Evolutionary conservation across 2,797 vertebrate species (phyloP).

Genomic region (Sarcophilus harrisii): DNA sequence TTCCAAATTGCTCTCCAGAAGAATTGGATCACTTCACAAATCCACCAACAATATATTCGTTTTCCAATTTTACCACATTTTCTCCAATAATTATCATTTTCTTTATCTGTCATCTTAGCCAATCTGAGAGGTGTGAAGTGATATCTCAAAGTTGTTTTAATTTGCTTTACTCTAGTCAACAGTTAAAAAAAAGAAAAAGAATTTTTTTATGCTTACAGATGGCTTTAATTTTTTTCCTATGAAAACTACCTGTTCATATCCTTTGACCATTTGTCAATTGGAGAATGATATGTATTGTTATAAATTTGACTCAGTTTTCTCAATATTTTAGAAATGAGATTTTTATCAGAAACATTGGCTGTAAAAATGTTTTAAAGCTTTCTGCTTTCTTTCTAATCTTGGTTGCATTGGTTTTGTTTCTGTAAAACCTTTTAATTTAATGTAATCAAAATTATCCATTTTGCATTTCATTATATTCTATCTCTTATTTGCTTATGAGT

Average conservation of each 20-base stretch:
- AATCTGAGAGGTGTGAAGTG: too few relatives aligned
- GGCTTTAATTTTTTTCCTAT: neutral
- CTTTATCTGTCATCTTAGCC: too few relatives aligned
- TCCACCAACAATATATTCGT: too few relatives aligned
- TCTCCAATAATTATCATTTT: too few relatives aligned
- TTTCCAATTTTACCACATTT: too few relatives aligned
- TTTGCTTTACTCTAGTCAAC: too few relatives aligned
- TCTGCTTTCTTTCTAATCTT: neutral
- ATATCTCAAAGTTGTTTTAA: too few relatives aligned
- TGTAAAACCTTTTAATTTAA: neutral
- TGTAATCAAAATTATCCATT: neutral
- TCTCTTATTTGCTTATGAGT: too few relatives aligned
- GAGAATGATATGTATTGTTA: neutral
- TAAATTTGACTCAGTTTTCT: neutral
- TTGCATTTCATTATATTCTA: neutral
- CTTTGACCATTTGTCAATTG: neutral
- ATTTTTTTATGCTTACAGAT: neutral
- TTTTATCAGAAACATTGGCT: neutral
- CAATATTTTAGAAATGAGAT: neutral
- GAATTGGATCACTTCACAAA: too few relatives aligned
- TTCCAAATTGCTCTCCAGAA: too few relatives aligned
- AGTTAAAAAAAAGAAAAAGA: too few relatives aligned
- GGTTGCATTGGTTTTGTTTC: neutral
- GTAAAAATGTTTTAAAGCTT: neutral
- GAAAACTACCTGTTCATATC: neutral